Base-by-base conservation (phyloP, 2,888 invertebrate species). In the Chymomyza caudatula region DNA sequence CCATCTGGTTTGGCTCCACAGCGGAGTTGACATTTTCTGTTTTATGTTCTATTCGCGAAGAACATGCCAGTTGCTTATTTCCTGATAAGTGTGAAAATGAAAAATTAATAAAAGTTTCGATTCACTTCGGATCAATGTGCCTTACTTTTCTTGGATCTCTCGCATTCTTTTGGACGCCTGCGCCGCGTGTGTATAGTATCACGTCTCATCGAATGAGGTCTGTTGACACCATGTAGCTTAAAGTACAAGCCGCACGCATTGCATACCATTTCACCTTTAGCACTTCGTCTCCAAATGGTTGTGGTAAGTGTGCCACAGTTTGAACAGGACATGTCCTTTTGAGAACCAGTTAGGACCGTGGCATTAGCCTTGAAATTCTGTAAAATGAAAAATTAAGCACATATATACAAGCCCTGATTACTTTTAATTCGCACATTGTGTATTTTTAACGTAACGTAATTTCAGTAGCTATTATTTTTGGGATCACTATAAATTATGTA, bases 181-280 rank as follows among this genome's bases (percentile, higher is more conserved):
- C 97, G 95, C 71, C 98, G 92, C 65, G 97, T 97, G 91, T 98
- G 98, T 83, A 98, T 98, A 51, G 97, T 98, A 90, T 98, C 98
- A 85, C 98, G 95, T 82, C 97, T 93, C 98, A 98, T 98, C 65
- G 97, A 96, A 79, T 96, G 94, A 22, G 98, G 98, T 67, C 98
- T 93, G 90, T 97, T 96, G 60, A 97, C 95, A 73, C 96, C 96
- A 91, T 99, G 99, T 78, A 99, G 92, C 91, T 99, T 99, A 92
- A 94, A 98, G 92, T 99, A 99, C 43, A 99, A 93, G 0, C 98
- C 99, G 90, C 99, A 99, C 47, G 99, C 99, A 91, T 99, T 99
- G 91, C 99, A 99, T 67, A 99, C 99, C 93, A 99, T 98, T 92
- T 99, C 98, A 2, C 98, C 98, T 87, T 96, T 94, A 87, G 96